phyloP scores from a whole-genome alignment of 2,797 vertebrate genomes.

The Chiroxiphia lanceolata region DNA sequence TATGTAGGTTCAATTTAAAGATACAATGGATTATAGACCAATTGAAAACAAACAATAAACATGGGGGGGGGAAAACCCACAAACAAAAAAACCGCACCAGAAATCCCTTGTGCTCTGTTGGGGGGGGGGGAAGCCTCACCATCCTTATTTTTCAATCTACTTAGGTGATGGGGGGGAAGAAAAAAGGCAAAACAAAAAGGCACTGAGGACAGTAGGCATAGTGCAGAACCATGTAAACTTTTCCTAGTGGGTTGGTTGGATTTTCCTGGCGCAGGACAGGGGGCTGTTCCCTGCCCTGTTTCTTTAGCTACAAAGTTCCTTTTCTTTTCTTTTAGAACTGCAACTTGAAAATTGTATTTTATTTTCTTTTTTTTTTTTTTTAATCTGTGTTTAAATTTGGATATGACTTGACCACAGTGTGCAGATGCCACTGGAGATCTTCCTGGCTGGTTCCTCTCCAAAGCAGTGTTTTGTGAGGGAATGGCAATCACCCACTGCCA shows the following conservation, averaged over 20 bases:
- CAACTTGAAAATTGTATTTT: background rate
- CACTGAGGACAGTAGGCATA: background rate
- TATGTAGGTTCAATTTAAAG: background rate
- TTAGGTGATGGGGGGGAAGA: background rate
- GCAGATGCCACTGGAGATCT: background rate
- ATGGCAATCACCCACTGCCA: background rate
- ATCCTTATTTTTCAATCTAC: background rate
- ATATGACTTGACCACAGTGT: background rate
- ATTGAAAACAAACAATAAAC: background rate
- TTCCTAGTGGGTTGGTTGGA: background rate
- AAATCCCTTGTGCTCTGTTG: background rate
- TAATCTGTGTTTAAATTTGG: conserved; percentile 6
- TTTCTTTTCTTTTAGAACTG: conserved; percentile 27
- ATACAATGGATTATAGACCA: background rate
- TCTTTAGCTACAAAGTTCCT: conserved; percentile 12
- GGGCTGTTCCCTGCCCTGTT: background rate
- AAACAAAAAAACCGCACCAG: fast-evolving
- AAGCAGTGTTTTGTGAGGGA: background rate
- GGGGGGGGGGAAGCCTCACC: background rate
- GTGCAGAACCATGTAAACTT: background rate
- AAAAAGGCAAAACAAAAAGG: background rate
- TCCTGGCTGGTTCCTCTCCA: background rate
- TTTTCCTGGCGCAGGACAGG: background rate
- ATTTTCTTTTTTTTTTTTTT: background rate
- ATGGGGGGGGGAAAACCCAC: background rate